These are phyloP conservation scores for Uria aalge DNA, from an alignment of 2,113 vertebrate species.

Conservation along the genomic window DNA sequence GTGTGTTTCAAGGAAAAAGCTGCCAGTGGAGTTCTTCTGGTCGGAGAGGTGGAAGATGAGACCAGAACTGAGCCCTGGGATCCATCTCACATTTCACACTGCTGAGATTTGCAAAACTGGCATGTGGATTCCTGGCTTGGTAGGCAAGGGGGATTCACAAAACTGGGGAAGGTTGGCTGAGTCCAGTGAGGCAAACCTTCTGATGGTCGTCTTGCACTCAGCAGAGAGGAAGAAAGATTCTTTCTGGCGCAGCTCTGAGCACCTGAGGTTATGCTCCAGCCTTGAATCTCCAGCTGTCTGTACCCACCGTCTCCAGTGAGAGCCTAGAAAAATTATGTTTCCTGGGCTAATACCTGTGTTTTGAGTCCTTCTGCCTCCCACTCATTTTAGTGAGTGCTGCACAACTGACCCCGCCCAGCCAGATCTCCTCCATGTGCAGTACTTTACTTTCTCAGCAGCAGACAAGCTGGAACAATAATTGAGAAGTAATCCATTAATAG, in stretches of 20 bases:
- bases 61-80: background rate
- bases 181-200: background rate
- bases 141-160: background rate
- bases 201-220: background rate
- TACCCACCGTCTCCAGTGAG: background rate
- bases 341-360: background rate
- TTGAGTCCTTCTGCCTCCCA: background rate
- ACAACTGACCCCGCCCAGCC: background rate
- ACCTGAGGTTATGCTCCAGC: background rate
- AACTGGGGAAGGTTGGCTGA: background rate
- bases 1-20: background rate
- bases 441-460: background rate
- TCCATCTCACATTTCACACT: background rate
- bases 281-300: background rate
- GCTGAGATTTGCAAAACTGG: background rate
- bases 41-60: background rate
- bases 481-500: background rate
- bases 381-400: background rate
- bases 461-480: background rate
- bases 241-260: background rate
- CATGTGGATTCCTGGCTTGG: background rate
- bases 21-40: background rate
- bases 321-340: background rate
- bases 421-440: background rate
- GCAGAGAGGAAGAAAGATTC: background rate